These are phyloP conservation scores for Leptinotarsa defecta DNA, from an alignment of 1,140 invertebrate genomes.

Conservation along the genomic window DNA sequence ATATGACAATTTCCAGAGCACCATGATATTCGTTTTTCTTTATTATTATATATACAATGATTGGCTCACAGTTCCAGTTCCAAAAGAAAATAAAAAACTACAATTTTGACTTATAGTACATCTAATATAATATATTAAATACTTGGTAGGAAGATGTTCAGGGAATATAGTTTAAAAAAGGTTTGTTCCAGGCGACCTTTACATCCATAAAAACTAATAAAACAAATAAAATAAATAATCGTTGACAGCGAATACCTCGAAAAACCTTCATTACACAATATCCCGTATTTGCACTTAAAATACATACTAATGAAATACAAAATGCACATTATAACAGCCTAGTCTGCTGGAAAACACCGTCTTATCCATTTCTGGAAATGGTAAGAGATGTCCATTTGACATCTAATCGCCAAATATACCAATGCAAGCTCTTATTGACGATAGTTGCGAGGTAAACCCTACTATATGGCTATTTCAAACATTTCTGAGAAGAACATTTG, in stretches of 20 bases:
- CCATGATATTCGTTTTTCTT: constrained; percentile 50
- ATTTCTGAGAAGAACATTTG: constrained; percentile 18
- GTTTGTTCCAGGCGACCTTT: constrained; percentile 18
- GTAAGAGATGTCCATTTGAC: constrained; percentile 48
- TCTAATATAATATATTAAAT: constrained; percentile 49
- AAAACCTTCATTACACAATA: constrained; percentile 31
- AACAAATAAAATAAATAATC: constrained; percentile 27
- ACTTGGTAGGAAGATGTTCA: constrained; percentile 56
- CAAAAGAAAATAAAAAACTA: constrained; percentile 29
- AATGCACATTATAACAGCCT: constrained; percentile 54
- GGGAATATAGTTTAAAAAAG: constrained; percentile 15
- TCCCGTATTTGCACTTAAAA: constrained; percentile 41
- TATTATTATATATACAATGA: constrained; percentile 41
- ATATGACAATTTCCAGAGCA: constrained; percentile 52
- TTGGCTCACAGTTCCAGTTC: constrained; percentile 1
- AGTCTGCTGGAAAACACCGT: constrained; percentile 45
- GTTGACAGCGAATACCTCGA: constrained; percentile 12
- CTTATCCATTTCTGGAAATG: constrained; percentile 53
- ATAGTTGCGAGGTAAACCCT: constrained; percentile 53
- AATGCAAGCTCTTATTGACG: constrained; percentile 36
- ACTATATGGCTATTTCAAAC: constrained; percentile 39
- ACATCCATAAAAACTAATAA: constrained; percentile 19
- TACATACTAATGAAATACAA: constrained; percentile 33
- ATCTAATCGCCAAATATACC: constrained; percentile 42
- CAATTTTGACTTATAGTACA: constrained; percentile 42